Base-by-base conservation (phyloP, 2,888 invertebrate genomes). In the Heliconius ismenius region DNA sequence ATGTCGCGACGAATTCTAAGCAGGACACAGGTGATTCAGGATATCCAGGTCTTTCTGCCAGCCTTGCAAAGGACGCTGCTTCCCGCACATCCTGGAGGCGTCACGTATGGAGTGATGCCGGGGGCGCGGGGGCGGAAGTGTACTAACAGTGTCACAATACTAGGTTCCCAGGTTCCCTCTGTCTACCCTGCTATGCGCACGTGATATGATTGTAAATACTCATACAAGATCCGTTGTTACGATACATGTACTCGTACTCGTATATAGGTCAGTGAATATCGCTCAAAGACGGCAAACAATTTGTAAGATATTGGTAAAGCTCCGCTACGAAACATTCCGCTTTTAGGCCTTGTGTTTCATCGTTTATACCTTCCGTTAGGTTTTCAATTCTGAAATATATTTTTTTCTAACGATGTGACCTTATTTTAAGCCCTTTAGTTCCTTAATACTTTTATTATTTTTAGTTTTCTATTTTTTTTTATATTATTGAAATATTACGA, bases 251-350 rank as follows among this genome's bases (percentile, higher is more conserved):
- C 18, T 1, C 6, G 6, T 49, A 18, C 18, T 1, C 6, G 18
- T 54, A 54, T 21, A 18, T 54, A 21, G 54, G 21, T 54, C 21
- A 21, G 21, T 32, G 54, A 54, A 21, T 54, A 13, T 69, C 69
- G 21, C 21, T 69, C 54, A 49, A 69, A 69, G 69, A 54, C 69
- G n/a, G 54, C 54, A 32, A 21, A 32, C 21, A 11, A 69, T 54
- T 28, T 32, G 11, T 69, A 69, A 69, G n/a, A 69, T 69, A 54
- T 54, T 4, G 28, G 21, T 49, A 28, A 49, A 28, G 49, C 54
- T 49, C 11, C 21, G 54, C 54, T 28, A 28, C 13, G 11, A 18
- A 21, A 54, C n/a, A 54, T 21, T 54, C 54, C 43, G 49, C 49
- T 26, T 43, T 49, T 11, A 65, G 36, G 32, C 43, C n/a, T 68